Percentiles rank a stretch among this genome's conserved stretches.
Evolutionary conservation across 64 coral and sea anemone species (phyloP).

Genomic region (Pocillopora verrucosa): DNA sequence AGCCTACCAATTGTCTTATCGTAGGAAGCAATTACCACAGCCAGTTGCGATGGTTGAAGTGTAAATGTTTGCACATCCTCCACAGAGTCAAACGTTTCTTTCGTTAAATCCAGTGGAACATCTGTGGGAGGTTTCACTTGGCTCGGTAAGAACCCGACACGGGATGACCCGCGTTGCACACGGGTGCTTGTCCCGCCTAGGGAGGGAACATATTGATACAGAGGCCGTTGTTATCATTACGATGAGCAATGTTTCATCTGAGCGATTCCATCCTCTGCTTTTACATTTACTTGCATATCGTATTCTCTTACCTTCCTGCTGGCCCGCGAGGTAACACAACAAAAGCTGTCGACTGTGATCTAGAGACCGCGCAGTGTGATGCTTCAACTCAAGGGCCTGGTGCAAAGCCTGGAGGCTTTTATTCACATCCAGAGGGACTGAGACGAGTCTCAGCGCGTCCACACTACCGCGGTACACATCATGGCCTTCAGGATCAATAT

Average conservation of each 20-base stretch:
- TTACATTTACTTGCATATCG: no score
- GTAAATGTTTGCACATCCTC: constrained; percentile 81
- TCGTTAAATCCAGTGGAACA: constrained; percentile 70
- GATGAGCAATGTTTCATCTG: no score
- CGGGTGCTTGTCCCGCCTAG: constrained; percentile 8
- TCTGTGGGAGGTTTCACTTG: constrained; percentile 80
- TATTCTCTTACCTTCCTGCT: constrained; percentile 45
- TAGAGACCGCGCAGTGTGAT: constrained; percentile 81
- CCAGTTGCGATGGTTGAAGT: constrained; percentile 79
- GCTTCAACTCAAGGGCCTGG: constrained; percentile 79
- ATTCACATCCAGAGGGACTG: constrained; percentile 84
- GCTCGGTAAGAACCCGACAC: constrained; percentile 84
- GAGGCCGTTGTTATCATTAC: no score
- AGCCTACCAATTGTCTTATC: constrained; percentile 95
- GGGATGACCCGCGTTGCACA: constrained; percentile 69
- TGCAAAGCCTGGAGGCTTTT: constrained; percentile 72
- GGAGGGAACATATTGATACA: no score
- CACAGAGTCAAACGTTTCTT: constrained; percentile 61
- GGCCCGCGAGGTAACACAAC: constrained; percentile 92
- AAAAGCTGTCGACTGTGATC: constrained; percentile 91
- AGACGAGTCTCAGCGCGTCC: constrained; percentile 83
- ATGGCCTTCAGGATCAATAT: constrained; percentile 97
- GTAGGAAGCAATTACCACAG: constrained; percentile 92
- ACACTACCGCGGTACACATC: constrained; percentile 88
- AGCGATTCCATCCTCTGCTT: no score